Evolutionary conservation across 1,140 invertebrate genomes (phyloP), one percentile per base, ranked within the genome.

Genomic region (Lepidurus packardi): DNA sequence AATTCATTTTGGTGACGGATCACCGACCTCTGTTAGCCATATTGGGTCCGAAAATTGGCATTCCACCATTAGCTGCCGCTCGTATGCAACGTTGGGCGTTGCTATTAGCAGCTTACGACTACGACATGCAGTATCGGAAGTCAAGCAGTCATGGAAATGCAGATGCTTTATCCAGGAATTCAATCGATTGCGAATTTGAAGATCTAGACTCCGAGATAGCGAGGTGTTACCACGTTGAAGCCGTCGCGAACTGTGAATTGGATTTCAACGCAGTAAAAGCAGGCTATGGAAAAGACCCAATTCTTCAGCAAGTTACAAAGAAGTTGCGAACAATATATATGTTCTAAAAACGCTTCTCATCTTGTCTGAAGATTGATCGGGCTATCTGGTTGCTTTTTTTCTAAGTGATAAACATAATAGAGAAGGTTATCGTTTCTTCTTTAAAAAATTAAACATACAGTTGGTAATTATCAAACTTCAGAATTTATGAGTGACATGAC

Each of bases 1-100:
- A 82, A 42, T 86, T 88, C 76, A 81, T 80, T 5, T 81, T 88
- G 21, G 65, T 83, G 25, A 88, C 86, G 8, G 87, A 88, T 80
- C 85, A 88, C 79, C 83, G 85, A 78, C 85, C 87, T 0, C 81
- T 88, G 41, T 78, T 84, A 8, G 76, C 73, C 9, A 84, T 88
- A 25, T 85, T 87, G 74, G 81, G 82, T 5, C 80, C 82, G 7
- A 81, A 82, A 13, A 82, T 81, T 73, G 78, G 80, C 24, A 80
- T 87, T 25, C 84, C 85, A 16, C 78, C 81, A 13, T 78, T 83
- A 5, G 80, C 83, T 2, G 82, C 85, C 7, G 81, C 77, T 43
- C 73, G 85, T 73, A 25, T 86, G 73, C 77, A 78, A 65, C 80
- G 83, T 42, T 86, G 82, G 81, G 82, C 83, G 16, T 79, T 85